phyloP scores from a whole-genome alignment of 2,888 invertebrate genomes.

The Asteroscopus sphinx region DNA sequence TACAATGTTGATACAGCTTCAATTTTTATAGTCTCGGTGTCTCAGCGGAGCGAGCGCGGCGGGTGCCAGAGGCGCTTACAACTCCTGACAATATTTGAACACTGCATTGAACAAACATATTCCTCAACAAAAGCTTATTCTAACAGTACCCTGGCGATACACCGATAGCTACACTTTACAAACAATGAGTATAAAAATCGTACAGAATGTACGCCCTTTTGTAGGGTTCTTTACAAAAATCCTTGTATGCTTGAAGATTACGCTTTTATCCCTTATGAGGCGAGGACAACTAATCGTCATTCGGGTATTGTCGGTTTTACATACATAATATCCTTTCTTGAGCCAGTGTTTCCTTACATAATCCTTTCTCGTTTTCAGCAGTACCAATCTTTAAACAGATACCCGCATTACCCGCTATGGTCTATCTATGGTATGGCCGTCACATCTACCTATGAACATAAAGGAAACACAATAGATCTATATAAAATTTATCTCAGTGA shows the following conservation, averaged over 20 bases:
- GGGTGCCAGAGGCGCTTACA: slow-evolving; percentile 64
- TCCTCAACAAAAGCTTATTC: slow-evolving; percentile 64
- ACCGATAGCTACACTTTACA: slow-evolving; percentile 50
- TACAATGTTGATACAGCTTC: slow-evolving; percentile 60
- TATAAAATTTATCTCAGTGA: slow-evolving; percentile 23
- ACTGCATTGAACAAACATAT: slow-evolving; percentile 63
- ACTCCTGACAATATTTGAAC: slow-evolving; percentile 71
- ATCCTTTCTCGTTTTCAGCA: slow-evolving; percentile 6
- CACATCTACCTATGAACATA: slow-evolving; percentile 11
- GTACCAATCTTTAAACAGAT: slow-evolving; percentile 10
- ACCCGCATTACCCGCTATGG: neutral
- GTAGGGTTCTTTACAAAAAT: slow-evolving; percentile 44
- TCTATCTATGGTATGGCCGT: too few species aligned
- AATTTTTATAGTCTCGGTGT: slow-evolving; percentile 60
- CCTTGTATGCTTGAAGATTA: slow-evolving; percentile 34
- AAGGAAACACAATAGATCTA: slow-evolving; percentile 12
- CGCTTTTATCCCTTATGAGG: slow-evolving; percentile 38
- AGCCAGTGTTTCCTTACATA: slow-evolving; percentile 17
- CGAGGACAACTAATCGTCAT: slow-evolving; percentile 36
- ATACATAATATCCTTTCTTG: slow-evolving; percentile 16
- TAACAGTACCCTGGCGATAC: slow-evolving; percentile 58
- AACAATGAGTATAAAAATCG: slow-evolving; percentile 48
- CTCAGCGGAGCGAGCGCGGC: slow-evolving; percentile 27
- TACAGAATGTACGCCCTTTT: slow-evolving; percentile 26
- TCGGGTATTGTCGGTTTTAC: slow-evolving; percentile 29